Percentiles rank a stretch among this genome's conserved stretches.
Evolutionary conservation across 2,113 vertebrate species (phyloP).

Genomic region (Calyptomena viridis): DNA sequence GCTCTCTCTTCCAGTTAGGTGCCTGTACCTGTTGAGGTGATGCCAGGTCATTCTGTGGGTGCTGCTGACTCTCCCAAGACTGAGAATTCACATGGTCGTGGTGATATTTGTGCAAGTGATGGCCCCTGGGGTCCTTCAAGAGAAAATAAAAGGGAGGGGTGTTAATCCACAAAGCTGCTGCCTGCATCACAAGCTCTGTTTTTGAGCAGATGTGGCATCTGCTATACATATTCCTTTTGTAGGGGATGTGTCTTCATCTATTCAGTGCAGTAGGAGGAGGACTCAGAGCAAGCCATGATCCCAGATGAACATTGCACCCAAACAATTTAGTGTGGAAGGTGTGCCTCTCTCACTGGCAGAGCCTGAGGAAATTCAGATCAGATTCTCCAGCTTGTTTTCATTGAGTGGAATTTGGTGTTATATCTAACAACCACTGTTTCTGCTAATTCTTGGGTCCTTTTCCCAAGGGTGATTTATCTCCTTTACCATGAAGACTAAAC

Average conservation of each 20-base stretch:
- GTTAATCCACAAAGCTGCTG: neutral
- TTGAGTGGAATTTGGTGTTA: neutral
- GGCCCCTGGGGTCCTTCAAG: neutral
- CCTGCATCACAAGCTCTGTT: neutral
- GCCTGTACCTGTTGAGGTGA: constrained; percentile 39
- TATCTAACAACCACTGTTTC: neutral
- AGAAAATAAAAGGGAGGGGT: neutral
- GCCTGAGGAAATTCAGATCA: neutral
- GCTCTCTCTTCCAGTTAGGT: neutral
- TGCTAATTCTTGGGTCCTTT: neutral
- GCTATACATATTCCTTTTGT: neutral
- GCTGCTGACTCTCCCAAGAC: constrained; percentile 7
- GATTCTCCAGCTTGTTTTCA: neutral
- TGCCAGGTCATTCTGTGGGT: neutral
- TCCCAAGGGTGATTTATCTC: neutral
- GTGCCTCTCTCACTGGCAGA: neutral
- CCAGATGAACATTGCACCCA: neutral
- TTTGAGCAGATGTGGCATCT: neutral
- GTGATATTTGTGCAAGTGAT: neutral
- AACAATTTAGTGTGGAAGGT: neutral
- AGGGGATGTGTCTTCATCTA: neutral
- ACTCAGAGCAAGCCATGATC: neutral
- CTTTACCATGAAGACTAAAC: neutral
- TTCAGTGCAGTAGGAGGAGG: neutral
- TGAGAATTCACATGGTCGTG: neutral